These are phyloP conservation scores for Drosophila sulfurigaster DNA, from an alignment of 1,140 invertebrate species.

Conservation along the genomic window DNA sequence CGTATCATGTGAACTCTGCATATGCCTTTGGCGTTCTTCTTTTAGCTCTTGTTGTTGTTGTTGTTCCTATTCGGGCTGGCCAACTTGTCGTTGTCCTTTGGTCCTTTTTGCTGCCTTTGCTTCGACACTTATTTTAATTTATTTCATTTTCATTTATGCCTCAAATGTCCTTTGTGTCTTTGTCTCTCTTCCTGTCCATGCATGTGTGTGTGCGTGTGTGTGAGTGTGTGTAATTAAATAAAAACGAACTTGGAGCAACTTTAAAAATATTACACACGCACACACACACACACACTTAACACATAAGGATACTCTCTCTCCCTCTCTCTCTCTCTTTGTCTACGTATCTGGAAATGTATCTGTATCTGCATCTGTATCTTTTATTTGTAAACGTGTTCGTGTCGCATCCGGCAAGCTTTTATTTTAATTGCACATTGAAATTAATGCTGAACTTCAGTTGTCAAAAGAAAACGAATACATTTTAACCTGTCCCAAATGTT, in stretches of 20 bases:
- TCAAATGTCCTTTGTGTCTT: conserved; percentile 64
- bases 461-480: not conserved
- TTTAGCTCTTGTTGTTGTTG: not conserved
- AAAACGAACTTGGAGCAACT: conserved; percentile 59
- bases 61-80: conserved; percentile 18
- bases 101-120: conserved; percentile 71
- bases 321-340: not conserved
- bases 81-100: conserved; percentile 46
- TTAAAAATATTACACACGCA: conserved; percentile 29
- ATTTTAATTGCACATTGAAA: conserved; percentile 67
- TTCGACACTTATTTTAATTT: conserved; percentile 83
- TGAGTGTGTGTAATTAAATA: conserved; percentile 73
- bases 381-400: not conserved
- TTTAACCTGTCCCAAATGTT: not conserved
- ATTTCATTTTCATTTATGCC: conserved; percentile 80
- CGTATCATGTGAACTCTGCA: conserved; percentile 69
- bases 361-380: conserved; percentile 2
- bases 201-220: conserved; percentile 1
- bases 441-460: conserved; percentile 25
- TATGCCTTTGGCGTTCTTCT: conserved; percentile 25
- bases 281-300: not conserved
- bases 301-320: not conserved
- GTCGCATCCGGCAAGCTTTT: conserved; percentile 46
- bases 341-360: not conserved
- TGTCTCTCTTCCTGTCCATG: not conserved